Evolutionary conservation across 2,113 vertebrate genomes (phyloP), one percentile per base, ranked within the genome.

Genomic region (Tachuris rubrigastra): DNA sequence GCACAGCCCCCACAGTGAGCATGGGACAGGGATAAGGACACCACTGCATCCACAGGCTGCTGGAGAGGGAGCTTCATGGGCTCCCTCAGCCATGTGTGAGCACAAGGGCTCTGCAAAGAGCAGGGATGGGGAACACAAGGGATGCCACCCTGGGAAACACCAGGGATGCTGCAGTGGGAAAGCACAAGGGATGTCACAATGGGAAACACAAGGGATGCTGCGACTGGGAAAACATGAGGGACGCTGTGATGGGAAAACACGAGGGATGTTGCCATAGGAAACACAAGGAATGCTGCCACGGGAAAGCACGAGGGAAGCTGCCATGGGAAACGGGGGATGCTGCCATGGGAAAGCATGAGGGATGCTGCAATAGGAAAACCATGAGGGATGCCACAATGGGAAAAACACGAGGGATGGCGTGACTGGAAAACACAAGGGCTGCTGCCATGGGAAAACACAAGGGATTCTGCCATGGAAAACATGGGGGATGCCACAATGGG

Each of bases 1-100:
- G 18, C 8, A 1, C 2, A 0, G n/a, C 27, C 49, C 47, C 56
- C 4, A 0, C 2, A 23, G 55, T 1, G 1, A 81, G 37, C 14
- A 1, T 1, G 13, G 55, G 37, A 42, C 73, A 39, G 46, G 71
- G 58, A 27, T 17, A 9, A 47, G 3, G 11, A 73, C 14, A 87
- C 14, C 47, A 14, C 17, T 10, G 56, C 23, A 23, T 1, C 37
- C 39, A 28, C 16, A 41, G n/a, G n/a, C 63, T 42, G 24, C 33
- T 14, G 68, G 73, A 77, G 41, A 2, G 17, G 30, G 21, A 73
- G 59, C 46, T 17, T 8, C 18, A 47, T 7, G 39, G 78, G 50
- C n/a, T 10, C 7, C 9, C 69, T 68, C 27, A 60, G 75, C 31
- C 37, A 22, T 6, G 46, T 2, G 3, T 4, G 71, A 73, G 83